These are phyloP conservation scores for Lasiurus borealis DNA, from an alignment of 2,113 vertebrate species.

Conservation along the genomic window DNA sequence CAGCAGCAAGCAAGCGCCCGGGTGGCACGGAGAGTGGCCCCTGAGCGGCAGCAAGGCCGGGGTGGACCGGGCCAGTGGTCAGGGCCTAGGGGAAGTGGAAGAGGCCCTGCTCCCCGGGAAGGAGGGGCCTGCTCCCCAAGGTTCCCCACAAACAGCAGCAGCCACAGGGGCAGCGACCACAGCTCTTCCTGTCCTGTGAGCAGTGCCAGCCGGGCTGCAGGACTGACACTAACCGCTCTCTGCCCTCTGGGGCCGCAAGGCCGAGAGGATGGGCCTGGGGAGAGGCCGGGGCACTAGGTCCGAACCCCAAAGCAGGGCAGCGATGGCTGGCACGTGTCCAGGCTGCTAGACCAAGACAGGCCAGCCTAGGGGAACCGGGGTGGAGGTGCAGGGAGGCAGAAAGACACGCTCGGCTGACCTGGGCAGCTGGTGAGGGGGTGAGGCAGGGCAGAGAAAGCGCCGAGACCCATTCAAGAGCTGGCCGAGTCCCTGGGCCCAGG, in stretches of 20 bases:
- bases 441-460: neutral
- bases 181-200: slow-evolving; percentile 61
- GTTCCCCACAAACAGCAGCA: neutral
- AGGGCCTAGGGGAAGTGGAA: slow-evolving; percentile 53
- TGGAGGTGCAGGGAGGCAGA: neutral
- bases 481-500: neutral
- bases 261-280: neutral
- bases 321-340: neutral
- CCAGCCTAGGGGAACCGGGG: neutral
- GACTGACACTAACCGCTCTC: neutral
- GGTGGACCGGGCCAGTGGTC: neutral
- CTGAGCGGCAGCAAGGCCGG: neutral
- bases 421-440: neutral
- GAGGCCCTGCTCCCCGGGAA: no score
- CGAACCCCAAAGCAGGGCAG: neutral
- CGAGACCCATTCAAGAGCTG: neutral
- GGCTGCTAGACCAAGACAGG: neutral
- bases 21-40: neutral
- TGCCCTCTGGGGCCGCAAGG: neutral
- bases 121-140: slow-evolving; percentile 16
- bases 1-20: neutral
- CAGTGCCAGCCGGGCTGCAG: neutral
- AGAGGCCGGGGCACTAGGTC: neutral
- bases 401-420: neutral
- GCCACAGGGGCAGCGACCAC: neutral